These are phyloP conservation scores for Trissolcus japonicus DNA, from an alignment of 2,888 invertebrate species.

Conservation along the genomic window DNA sequence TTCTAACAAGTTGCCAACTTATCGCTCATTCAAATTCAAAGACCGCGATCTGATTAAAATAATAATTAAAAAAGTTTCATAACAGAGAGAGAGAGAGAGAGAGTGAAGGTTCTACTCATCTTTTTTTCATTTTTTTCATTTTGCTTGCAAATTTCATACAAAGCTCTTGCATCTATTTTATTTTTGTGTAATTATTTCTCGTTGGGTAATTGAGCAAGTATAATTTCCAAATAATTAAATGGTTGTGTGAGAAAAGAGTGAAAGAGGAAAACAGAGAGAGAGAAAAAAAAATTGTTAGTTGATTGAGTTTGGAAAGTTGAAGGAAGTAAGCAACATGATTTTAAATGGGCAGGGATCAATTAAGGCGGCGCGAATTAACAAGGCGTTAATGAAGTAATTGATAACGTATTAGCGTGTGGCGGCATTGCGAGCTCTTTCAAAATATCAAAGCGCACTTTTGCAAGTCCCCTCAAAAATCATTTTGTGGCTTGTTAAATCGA, in stretches of 20 bases:
- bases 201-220: too few species aligned
- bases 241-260: background rate
- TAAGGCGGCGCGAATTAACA: slow-evolving; percentile 57
- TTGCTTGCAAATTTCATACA: too few species aligned
- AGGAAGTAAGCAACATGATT: slow-evolving; percentile 20
- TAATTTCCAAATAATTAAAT: background rate
- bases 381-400: slow-evolving; percentile 57
- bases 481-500: slow-evolving; percentile 64
- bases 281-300: background rate
- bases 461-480: slow-evolving; percentile 59
- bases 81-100: too few species aligned
- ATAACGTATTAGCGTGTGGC: slow-evolving; percentile 46
- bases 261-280: too few species aligned
- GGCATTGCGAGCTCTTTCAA: slow-evolving; percentile 52
- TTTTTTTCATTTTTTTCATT: too few species aligned
- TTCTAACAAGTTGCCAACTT: slow-evolving; percentile 23
- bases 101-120: too few species aligned
- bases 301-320: slow-evolving; percentile 6
- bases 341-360: slow-evolving; percentile 44
- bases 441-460: slow-evolving; percentile 54
- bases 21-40: too few species aligned
- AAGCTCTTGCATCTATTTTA: too few species aligned
- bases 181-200: too few species aligned
- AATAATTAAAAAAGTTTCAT: too few species aligned
- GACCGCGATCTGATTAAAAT: too few species aligned